These are phyloP conservation scores for Wiebesia pumilae DNA, from an alignment of 1,140 invertebrate species.

Conservation along the genomic window DNA sequence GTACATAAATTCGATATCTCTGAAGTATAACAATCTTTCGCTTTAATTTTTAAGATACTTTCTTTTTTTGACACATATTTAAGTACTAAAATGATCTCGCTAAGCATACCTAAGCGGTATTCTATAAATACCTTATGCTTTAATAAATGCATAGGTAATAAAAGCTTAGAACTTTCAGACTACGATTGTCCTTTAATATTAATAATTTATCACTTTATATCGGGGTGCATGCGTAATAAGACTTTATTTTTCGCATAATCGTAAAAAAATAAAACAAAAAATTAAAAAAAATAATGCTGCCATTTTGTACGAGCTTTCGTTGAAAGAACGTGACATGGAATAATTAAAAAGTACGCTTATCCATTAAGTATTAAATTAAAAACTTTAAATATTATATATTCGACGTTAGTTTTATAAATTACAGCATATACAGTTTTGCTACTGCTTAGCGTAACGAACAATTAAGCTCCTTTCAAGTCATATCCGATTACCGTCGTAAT, in stretches of 20 bases:
- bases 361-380: slow-evolving; percentile 46
- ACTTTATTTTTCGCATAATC: slow-evolving; percentile 29
- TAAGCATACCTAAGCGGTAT: slow-evolving; percentile 48
- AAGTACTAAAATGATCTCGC: slow-evolving; percentile 48
- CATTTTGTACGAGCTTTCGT: slow-evolving; percentile 52
- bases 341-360: slow-evolving; percentile 38
- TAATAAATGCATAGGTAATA: slow-evolving; percentile 45
- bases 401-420: slow-evolving; percentile 53
- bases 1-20: slow-evolving; percentile 53
- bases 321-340: slow-evolving; percentile 42
- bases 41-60: slow-evolving; percentile 47
- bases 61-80: slow-evolving; percentile 49
- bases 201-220: slow-evolving; percentile 52
- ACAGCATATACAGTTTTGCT: slow-evolving; percentile 48
- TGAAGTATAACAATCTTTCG: slow-evolving; percentile 48
- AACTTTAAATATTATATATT: slow-evolving; percentile 51
- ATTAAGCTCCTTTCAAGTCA: slow-evolving; percentile 18
- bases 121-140: slow-evolving; percentile 47
- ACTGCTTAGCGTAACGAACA: slow-evolving; percentile 30
- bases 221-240: slow-evolving; percentile 40
- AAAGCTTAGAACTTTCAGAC: slow-evolving; percentile 47
- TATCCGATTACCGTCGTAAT: neutral
- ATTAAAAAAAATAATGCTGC: slow-evolving; percentile 51
- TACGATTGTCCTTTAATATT: slow-evolving; percentile 38
- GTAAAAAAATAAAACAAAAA: slow-evolving; percentile 35